phyloP scores from a whole-genome alignment of 2,888 invertebrate genomes.

The Latrodectus hesperus region DNA sequence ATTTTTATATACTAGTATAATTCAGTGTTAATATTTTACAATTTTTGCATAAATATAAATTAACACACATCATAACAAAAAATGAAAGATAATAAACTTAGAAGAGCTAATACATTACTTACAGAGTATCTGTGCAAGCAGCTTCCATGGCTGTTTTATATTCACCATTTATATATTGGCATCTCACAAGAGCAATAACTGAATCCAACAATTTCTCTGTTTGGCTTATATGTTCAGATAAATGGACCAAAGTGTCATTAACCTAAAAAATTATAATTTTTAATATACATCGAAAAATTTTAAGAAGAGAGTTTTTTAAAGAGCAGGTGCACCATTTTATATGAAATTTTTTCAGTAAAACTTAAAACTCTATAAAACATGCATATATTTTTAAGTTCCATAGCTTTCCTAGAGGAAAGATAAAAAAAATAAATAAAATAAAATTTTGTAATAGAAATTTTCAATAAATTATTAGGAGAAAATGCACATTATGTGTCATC shows the following conservation, averaged over 20 bases:
- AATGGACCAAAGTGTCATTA: constrained; percentile 84
- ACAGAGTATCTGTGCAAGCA: constrained; percentile 87
- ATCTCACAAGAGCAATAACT: constrained; percentile 85
- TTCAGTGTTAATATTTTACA: too few relatives aligned
- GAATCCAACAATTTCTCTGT: constrained; percentile 79
- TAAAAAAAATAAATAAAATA: background rate
- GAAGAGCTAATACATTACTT: constrained; percentile 72
- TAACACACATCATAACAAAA: too few relatives aligned
- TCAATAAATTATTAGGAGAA: too few relatives aligned
- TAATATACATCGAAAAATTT: background rate
- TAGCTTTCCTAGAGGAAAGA: background rate
- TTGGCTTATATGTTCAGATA: constrained; percentile 85
- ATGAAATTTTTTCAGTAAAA: too few relatives aligned
- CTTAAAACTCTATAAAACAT: too few relatives aligned
- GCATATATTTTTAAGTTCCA: too few relatives aligned
- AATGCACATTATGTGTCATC: too few relatives aligned
- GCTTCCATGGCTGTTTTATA: constrained; percentile 87
- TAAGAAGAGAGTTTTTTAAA: too few relatives aligned
- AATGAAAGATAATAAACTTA: too few relatives aligned
- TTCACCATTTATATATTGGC: constrained; percentile 87
- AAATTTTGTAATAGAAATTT: background rate
- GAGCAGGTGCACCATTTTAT: too few relatives aligned
- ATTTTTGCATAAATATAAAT: too few relatives aligned
- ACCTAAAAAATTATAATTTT: constrained; percentile 73
- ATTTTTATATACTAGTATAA: too few relatives aligned